Conservation (phyloP, 2,797 vertebrate genomes). For the Hyperoplus lanceolatus region DNA sequence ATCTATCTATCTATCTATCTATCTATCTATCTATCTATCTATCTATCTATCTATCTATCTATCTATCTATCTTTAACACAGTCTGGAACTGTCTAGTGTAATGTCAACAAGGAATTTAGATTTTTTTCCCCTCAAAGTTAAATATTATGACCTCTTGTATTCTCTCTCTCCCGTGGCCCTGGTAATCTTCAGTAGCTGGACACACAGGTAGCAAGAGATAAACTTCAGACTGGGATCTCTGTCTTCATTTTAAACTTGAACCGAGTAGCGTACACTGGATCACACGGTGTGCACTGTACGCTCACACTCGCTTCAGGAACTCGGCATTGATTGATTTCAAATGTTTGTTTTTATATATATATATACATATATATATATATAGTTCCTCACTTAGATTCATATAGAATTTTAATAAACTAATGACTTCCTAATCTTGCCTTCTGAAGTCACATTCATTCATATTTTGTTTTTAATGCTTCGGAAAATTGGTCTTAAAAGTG, state of each 20-base stretch:
- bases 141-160: too few relatives aligned
- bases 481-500: slow-evolving; percentile 34
- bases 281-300: slow-evolving; percentile 65
- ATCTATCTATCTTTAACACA: too few relatives aligned
- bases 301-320: slow-evolving; percentile 76
- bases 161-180: too few relatives aligned
- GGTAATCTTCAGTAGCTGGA: too few relatives aligned
- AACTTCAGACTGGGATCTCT: slow-evolving; percentile 58
- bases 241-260: slow-evolving; percentile 85
- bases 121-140: too few relatives aligned
- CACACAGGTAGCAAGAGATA: too few relatives aligned
- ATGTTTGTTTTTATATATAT: slow-evolving; percentile 41
- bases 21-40: too few relatives aligned
- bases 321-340: slow-evolving; percentile 73
- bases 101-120: too few relatives aligned
- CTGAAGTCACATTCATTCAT: slow-evolving; percentile 62
- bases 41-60: too few relatives aligned
- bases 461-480: slow-evolving; percentile 31
- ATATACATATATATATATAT: too few relatives aligned
- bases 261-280: slow-evolving; percentile 86
- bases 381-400: slow-evolving; percentile 69
- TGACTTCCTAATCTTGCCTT: slow-evolving; percentile 72
- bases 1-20: too few relatives aligned
- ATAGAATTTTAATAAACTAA: slow-evolving; percentile 81
- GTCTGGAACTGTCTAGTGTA: too few relatives aligned